Evolutionary conservation across 2,113 vertebrate genomes (phyloP), one percentile per base, ranked within the genome.

Genomic region (Cyanocitta stelleri): DNA sequence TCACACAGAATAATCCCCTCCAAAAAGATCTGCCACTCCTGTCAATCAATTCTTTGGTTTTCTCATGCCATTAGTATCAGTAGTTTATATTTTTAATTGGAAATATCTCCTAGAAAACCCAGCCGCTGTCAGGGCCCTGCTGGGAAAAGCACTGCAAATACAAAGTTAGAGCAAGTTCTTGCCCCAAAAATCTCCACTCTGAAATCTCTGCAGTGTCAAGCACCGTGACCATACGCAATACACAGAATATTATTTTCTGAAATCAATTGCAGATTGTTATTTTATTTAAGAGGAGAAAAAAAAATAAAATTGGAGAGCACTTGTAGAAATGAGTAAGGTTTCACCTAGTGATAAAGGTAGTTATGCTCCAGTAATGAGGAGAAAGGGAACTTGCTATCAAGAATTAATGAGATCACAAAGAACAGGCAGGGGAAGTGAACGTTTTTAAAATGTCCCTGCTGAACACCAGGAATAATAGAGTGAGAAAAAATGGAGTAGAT

Each of bases 401-500:
- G 97, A 98, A 97, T 98, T 98, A 98, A 98, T 98, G 98, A 98
- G 97, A 98, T 98, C 98, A 97, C 98, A 96, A 97, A 97, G 98
- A 98, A 98, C 97, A 97, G 97, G 97, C 97, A 97, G 78, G 95
- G 96, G 97, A 97, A 97, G 97, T 95, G 93, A 97, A 95, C 92
- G 90, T 94, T 69, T 91, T 95, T 92, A 96, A 97, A 97, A 96
- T 95, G 56, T 98, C 97, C 97, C 97, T 56, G 83, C 91, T 96
- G 98, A 98, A 98, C 97, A 95, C 94, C 88, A 96, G 98, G 97
- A 98, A 98, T 98, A 98, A 98, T 98, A 97, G 98, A 98, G 97
- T 97, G 97, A 98, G 98, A 97, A 98, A 99, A 99, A 99, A 98
- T 99, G 98, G 99, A 99, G 98, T 98, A 98, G 98, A 99, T 99